Conservation (phyloP, 2,888 invertebrate species). For the Punctoribates punctum region DNA sequence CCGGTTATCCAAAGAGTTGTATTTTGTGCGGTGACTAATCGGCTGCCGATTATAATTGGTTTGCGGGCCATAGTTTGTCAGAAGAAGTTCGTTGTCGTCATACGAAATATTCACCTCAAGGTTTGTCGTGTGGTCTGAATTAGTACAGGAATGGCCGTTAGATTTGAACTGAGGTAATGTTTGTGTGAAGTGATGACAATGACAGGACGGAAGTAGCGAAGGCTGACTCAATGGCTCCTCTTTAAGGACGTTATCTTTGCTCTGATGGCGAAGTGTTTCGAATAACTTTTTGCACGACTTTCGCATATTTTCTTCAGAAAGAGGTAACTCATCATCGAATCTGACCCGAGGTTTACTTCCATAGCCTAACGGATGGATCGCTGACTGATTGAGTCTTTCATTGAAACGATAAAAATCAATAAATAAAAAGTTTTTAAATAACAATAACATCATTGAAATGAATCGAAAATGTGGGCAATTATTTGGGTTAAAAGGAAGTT, state of each 20-base stretch:
- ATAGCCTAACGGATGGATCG: not conserved
- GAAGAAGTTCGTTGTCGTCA: conserved; percentile 9
- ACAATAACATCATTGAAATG: not conserved
- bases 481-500: not conserved
- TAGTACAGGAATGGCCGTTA: not conserved
- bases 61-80: not conserved
- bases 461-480: not conserved
- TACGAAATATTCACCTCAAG: not conserved
- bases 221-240: no score
- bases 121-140: not conserved
- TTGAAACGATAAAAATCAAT: not conserved
- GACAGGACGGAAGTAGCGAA: conserved; percentile 13
- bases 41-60: not conserved
- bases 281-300: conserved; percentile 46
- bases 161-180: not conserved
- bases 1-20: not conserved
- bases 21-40: not conserved
- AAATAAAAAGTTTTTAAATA: not conserved
- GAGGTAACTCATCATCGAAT: conserved; percentile 46
- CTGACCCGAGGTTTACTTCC: conserved; percentile 43
- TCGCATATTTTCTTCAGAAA: conserved; percentile 46
- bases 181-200: conserved; percentile 16
- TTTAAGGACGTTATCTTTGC: not conserved
- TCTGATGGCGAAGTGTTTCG: conserved; percentile 45
- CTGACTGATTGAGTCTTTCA: not conserved